These are phyloP conservation scores for Trachymyrmex septentrionalis DNA, from an alignment of 1,140 invertebrate genomes.

Conservation along the genomic window DNA sequence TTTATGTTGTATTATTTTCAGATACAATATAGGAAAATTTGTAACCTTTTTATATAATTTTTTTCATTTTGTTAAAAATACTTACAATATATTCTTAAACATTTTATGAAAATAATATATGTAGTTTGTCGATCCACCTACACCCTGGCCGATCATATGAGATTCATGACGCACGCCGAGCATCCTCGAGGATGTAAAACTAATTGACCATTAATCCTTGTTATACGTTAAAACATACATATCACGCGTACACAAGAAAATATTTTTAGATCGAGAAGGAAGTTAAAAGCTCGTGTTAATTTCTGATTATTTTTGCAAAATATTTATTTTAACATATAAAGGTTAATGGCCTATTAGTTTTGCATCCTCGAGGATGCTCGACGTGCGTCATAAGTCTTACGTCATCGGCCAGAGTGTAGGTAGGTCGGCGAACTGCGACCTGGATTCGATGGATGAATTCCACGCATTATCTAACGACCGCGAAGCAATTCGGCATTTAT, in stretches of 20 bases:
- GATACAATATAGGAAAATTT: too few species aligned
- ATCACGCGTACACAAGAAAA: background rate
- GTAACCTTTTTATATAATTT: too few species aligned
- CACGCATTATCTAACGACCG: conserved; percentile 48
- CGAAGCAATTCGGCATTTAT: conserved; percentile 43
- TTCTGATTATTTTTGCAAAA: background rate
- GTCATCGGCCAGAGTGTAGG: conserved; percentile 44
- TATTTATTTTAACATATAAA: background rate
- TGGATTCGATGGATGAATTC: conserved; percentile 63
- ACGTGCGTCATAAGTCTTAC: conserved; percentile 39
- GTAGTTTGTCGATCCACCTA: conserved; percentile 55
- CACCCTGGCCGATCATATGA: conserved; percentile 40
- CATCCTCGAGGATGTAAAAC: conserved; percentile 41
- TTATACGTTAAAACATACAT: background rate
- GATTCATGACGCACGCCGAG: conserved; percentile 28
- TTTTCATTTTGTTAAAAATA: too few species aligned
- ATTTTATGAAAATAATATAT: background rate
- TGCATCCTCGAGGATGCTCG: conserved; percentile 44
- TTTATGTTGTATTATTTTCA: too few species aligned
- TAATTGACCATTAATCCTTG: conserved; percentile 34
- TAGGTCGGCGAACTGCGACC: conserved; percentile 62
- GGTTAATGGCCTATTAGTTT: conserved; percentile 41
- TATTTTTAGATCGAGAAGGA: background rate
- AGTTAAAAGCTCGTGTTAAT: background rate
- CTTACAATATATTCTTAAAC: background rate